Base-by-base conservation (phyloP, 1,140 invertebrate genomes). In the Cecropterus lyciades region DNA sequence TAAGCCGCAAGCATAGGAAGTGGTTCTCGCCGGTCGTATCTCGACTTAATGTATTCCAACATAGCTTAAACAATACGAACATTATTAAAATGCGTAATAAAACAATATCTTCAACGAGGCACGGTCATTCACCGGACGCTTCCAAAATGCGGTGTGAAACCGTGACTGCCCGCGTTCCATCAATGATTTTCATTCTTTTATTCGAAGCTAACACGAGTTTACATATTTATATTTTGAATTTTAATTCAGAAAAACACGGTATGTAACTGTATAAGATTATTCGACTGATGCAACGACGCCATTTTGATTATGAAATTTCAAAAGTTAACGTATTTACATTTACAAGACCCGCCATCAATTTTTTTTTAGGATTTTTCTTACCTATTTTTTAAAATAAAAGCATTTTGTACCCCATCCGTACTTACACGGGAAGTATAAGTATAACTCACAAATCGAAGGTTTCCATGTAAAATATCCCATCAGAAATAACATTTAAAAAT, bases 81-180 rank as follows among this genome's bases (percentile, higher is more conserved):
- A 73, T 85, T 89, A 86, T 87, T 85, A 89, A 84, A 87, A 87
- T 86, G 80, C 80, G 78, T 85, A 85, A 82, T 85, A 85, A 84
- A 87, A 84, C 75, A 89, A 40, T 82, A 84, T 82, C 82, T 84
- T 76, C 76, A 80, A 81, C 67, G 74, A 76, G 74, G 51, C 72
- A 64, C 79, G 87, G 82, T 89, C 85, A 69, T 89, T 89, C 82
- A 80, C 72, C 68, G 67, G 70, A 67, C 69, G 72, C 72, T 73
- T 74, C 79, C 72, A 75, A 70, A 77, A 77, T 73, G 71, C 65
- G 73, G 70, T 75, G 77, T 77, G 75, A 67, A 73, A 80, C 79
- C 74, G 74, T 81, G 74, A 82, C 77, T 74, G 71, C 72, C 66
- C 57, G 74, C 65, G 66, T 72, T 77, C 67, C 76, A 74, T 72